phyloP scores from a whole-genome alignment of 2,888 invertebrate genomes.

The Urechis unicinctus region DNA sequence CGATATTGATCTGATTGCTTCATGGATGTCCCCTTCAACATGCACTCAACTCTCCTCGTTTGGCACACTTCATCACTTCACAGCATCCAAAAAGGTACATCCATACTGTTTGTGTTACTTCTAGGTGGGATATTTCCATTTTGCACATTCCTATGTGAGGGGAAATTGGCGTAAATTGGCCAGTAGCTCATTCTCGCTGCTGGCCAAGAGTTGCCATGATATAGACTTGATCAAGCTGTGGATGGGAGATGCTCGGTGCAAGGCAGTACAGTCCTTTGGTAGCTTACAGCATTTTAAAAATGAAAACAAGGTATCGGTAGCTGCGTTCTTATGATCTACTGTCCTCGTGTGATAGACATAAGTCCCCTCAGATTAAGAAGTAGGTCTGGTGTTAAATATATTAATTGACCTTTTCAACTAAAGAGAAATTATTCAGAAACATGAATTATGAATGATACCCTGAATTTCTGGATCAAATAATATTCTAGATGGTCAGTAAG shows the following conservation, averaged over 20 bases:
- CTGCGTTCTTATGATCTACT: too few species aligned
- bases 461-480: too few species aligned
- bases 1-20: conserved; percentile 51
- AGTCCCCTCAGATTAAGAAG: too few species aligned
- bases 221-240: conserved; percentile 50
- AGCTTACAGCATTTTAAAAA: conserved; percentile 43
- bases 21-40: conserved; percentile 42
- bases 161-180: conserved; percentile 51
- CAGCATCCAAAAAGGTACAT: conserved; percentile 37
- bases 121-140: conserved; percentile 47
- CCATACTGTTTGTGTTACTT: not conserved
- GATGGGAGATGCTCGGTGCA: conserved; percentile 40
- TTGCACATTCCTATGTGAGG: conserved; percentile 51
- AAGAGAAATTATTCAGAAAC: too few species aligned
- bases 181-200: conserved; percentile 45
- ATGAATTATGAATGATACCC: too few species aligned
- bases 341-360: too few species aligned
- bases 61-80: conserved; percentile 46
- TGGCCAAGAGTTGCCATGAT: conserved; percentile 53
- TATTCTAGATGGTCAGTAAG: too few species aligned
- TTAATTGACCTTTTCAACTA: too few species aligned
- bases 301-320: conserved; percentile 39
- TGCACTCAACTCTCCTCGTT: conserved; percentile 44
- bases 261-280: conserved; percentile 45
- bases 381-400: too few species aligned